phyloP scores from a whole-genome alignment of 2,797 vertebrate genomes.

The Carapus acus region DNA sequence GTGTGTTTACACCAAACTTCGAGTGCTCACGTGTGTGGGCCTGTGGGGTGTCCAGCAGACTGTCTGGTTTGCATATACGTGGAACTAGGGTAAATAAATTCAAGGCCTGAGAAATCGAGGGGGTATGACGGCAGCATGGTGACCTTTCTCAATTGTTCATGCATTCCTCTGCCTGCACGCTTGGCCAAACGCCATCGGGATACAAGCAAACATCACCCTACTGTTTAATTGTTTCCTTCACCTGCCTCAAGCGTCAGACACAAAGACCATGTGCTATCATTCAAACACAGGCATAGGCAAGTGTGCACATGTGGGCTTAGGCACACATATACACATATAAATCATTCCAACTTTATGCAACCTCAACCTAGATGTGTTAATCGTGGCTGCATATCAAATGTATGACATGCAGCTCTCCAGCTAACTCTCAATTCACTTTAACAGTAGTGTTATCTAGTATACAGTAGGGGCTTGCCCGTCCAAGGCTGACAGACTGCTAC shows the following conservation, averaged over 20 bases:
- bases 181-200: constrained; percentile 54
- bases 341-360: too few relatives aligned
- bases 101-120: constrained; percentile 41
- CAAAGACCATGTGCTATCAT: constrained; percentile 35
- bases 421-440: constrained; percentile 3
- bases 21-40: constrained; percentile 18
- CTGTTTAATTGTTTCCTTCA: constrained; percentile 71
- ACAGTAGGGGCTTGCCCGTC: too few relatives aligned
- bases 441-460: too few relatives aligned
- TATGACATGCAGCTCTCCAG: constrained; percentile 10
- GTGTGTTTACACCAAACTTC: constrained; percentile 42
- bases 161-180: constrained; percentile 51
- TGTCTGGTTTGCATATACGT: constrained; percentile 57
- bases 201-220: constrained; percentile 57
- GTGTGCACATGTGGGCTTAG: not conserved
- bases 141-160: constrained; percentile 65
- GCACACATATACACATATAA: too few relatives aligned
- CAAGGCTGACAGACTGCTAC: too few relatives aligned
- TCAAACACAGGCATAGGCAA: constrained; percentile 15
- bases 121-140: constrained; percentile 57
- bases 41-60: constrained; percentile 59
- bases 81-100: constrained; percentile 71
- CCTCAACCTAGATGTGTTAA: too few relatives aligned
- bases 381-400: constrained; percentile 37
- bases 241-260: constrained; percentile 52